These are phyloP conservation scores for Smutsia gigantea DNA, from an alignment of 2,797 vertebrate genomes.

Conservation along the genomic window DNA sequence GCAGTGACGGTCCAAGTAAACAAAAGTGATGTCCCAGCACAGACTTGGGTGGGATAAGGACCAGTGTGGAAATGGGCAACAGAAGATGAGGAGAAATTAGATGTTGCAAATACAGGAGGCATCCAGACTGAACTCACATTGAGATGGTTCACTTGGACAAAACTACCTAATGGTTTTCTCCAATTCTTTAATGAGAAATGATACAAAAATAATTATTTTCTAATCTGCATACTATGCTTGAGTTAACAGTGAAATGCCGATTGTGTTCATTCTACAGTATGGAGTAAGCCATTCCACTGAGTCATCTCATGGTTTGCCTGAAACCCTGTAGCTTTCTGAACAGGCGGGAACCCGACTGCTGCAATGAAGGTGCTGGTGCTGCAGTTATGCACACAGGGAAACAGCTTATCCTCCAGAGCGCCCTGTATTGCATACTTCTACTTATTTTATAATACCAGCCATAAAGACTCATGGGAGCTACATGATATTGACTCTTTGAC, in stretches of 20 bases:
- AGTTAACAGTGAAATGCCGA: neutral
- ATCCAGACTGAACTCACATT: neutral
- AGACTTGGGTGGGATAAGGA: neutral
- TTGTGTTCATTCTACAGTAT: neutral
- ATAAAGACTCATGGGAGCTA: neutral
- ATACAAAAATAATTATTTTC: neutral
- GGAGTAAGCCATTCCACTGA: neutral
- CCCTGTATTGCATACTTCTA: neutral
- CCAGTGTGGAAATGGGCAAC: neutral
- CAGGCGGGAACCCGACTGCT: neutral
- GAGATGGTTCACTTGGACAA: neutral
- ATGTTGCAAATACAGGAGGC: neutral
- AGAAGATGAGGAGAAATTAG: neutral
- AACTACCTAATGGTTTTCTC: neutral
- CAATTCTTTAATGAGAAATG: neutral
- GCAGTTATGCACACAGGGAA: neutral
- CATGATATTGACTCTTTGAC: neutral
- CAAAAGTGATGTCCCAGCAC: neutral
- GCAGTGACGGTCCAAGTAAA: neutral
- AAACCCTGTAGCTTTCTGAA: neutral
- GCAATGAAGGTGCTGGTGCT: neutral
- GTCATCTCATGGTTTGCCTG: neutral
- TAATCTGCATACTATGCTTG: neutral
- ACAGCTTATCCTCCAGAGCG: neutral
- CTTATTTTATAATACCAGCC: neutral